Evolutionary conservation across 2,113 vertebrate genomes (phyloP).

Genomic region (Coptodon bakossiorum): DNA sequence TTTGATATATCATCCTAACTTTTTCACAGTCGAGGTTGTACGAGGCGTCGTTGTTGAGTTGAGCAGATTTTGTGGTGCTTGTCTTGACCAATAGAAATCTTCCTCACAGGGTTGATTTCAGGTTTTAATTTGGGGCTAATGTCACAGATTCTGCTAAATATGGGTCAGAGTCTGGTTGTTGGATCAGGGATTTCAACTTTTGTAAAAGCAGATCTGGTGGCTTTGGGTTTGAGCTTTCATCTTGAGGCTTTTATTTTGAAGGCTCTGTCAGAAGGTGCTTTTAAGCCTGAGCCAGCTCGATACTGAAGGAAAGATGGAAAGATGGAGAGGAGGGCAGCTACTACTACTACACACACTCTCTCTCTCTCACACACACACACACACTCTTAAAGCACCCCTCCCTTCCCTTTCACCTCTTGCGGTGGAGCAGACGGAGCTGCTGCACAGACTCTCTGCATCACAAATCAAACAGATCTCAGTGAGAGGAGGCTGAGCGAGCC

Average conservation of each 20-base stretch:
- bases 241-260: constrained; percentile 34
- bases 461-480: neutral
- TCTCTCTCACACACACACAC: neutral
- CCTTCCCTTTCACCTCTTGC: constrained; percentile 4
- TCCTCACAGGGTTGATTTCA: neutral
- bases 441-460: constrained; percentile 33
- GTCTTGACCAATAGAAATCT: neutral
- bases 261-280: neutral
- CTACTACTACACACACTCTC: neutral
- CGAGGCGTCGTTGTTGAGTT: neutral
- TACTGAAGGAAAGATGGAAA: neutral
- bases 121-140: fast-evolving
- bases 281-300: neutral
- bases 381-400: neutral
- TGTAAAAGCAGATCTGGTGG: neutral
- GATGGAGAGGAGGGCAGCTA: neutral
- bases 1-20: neutral
- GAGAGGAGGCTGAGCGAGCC: neutral
- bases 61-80: neutral
- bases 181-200: neutral
- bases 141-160: neutral
- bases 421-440: constrained; percentile 26
- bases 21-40: neutral
- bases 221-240: neutral
- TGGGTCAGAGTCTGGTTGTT: neutral